Evolutionary conservation across 2,888 invertebrate genomes (phyloP).

Genomic region (Sinelater perroti): DNA sequence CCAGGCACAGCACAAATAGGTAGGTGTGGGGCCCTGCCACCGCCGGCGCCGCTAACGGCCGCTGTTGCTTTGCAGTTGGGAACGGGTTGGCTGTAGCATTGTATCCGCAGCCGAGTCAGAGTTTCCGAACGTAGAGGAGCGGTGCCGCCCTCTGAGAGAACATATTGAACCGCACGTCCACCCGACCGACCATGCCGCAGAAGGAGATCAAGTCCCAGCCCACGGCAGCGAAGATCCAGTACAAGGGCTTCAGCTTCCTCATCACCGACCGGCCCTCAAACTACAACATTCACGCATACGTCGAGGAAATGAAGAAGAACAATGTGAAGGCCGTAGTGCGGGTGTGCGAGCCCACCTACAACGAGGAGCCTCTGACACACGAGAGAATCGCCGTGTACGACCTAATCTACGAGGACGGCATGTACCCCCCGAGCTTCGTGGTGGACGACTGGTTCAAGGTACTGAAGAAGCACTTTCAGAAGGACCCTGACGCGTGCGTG

Average conservation of each 20-base stretch:
- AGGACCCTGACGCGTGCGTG: conserved; percentile 87
- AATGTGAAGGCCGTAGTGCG: conserved; percentile 95
- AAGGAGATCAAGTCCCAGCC: conserved; percentile 87
- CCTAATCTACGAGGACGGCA: conserved; percentile 96
- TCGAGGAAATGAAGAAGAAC: conserved; percentile 94
- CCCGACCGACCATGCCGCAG: conserved; percentile 75
- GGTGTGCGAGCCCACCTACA: conserved; percentile 98
- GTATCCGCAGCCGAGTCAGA: conserved; percentile 53
- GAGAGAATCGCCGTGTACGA: conserved; percentile 94
- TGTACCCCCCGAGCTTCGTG: conserved; percentile 84
- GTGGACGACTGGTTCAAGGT: conserved; percentile 95
- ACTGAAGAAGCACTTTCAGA: conserved; percentile 79
- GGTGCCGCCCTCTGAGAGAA: not conserved
- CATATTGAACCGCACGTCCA: conserved; percentile 14
- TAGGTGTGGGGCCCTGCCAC: conserved; percentile 30
- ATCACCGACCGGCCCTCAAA: conserved; percentile 98
- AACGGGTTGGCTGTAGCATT: conserved; percentile 48
- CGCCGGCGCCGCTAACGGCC: not conserved
- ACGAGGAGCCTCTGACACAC: conserved; percentile 85
- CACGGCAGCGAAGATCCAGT: conserved; percentile 96
- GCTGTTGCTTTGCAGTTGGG: not conserved
- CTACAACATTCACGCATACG: conserved; percentile 78
- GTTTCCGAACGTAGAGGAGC: not conserved
- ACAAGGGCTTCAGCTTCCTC: conserved; percentile 96
- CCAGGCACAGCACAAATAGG: conserved; percentile 98